Conservation (phyloP, 2,888 invertebrate species). For the Plebejus anna region DNA sequence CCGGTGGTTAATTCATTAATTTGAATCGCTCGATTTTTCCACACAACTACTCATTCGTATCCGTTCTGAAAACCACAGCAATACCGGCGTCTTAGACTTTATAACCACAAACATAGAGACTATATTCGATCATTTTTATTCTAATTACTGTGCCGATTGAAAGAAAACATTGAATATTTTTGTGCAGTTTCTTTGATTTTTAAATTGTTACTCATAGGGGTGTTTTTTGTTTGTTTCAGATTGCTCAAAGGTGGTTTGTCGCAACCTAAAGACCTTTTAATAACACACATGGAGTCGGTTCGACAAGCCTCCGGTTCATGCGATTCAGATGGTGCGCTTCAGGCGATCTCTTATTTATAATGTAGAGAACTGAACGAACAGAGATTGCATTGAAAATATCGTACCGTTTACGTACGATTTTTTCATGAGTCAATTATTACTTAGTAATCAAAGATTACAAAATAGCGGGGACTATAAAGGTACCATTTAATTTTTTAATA, state of each 20-base stretch:
- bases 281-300: constrained; percentile 54
- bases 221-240: constrained; percentile 33
- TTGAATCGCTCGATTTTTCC: constrained; percentile 46
- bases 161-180: constrained; percentile 34
- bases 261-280: constrained; percentile 68
- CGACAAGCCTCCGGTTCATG: constrained; percentile 52
- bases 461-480: too few relatives aligned
- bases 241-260: constrained; percentile 46
- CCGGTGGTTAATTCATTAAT: constrained; percentile 55
- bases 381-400: constrained; percentile 31
- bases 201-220: constrained; percentile 32
- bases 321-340: constrained; percentile 56
- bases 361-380: constrained; percentile 43
- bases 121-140: constrained; percentile 33
- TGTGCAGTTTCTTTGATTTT: constrained; percentile 33
- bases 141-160: constrained; percentile 42
- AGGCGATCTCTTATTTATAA: constrained; percentile 59
- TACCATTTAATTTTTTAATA: too few relatives aligned
- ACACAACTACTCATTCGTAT: constrained; percentile 46
- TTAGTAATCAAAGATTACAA: too few relatives aligned
- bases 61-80: constrained; percentile 31
- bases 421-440: too few relatives aligned
- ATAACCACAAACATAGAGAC: constrained; percentile 31
- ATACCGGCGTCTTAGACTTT: constrained; percentile 30
- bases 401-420: too few relatives aligned